Evolutionary conservation across 2,888 invertebrate species (phyloP).

Genomic region (Conomelus anceps): DNA sequence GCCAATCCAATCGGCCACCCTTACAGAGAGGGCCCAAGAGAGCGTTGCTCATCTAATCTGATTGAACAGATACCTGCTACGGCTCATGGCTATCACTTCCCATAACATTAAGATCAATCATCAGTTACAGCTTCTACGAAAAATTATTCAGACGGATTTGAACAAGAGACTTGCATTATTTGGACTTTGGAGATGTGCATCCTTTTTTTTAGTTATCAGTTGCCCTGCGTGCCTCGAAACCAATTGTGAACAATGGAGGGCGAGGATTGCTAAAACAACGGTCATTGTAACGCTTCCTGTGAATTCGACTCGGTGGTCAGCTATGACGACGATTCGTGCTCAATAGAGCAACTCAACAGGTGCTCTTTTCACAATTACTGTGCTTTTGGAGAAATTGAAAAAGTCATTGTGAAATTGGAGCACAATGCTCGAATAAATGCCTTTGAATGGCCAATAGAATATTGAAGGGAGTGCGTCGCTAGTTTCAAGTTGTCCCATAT

Average conservation of each 20-base stretch:
- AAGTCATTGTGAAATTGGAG: not conserved
- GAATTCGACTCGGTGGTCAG: not conserved
- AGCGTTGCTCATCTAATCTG: too few species aligned
- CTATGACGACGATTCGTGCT: not conserved
- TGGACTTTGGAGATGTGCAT: not conserved
- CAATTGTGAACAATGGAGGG: not conserved
- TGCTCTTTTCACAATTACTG: not conserved
- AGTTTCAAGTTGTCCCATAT: too few species aligned
- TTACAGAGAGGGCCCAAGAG: too few species aligned
- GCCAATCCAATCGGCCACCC: too few species aligned
- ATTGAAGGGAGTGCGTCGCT: not conserved
- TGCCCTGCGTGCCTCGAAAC: not conserved
- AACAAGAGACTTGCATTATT: too few species aligned
- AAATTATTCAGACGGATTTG: too few species aligned
- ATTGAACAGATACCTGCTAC: too few species aligned
- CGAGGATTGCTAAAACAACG: conserved; percentile 10
- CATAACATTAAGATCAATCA: too few species aligned
- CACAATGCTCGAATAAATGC: not conserved
- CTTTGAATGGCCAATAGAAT: not conserved
- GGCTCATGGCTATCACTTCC: too few species aligned
- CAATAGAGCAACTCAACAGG: not conserved
- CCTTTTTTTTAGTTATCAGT: not conserved
- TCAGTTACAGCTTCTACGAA: too few species aligned
- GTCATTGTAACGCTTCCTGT: conserved; percentile 9
- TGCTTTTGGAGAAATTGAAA: not conserved